Conservation (phyloP, 2,113 vertebrate species). For the Casuarius casuarius region DNA sequence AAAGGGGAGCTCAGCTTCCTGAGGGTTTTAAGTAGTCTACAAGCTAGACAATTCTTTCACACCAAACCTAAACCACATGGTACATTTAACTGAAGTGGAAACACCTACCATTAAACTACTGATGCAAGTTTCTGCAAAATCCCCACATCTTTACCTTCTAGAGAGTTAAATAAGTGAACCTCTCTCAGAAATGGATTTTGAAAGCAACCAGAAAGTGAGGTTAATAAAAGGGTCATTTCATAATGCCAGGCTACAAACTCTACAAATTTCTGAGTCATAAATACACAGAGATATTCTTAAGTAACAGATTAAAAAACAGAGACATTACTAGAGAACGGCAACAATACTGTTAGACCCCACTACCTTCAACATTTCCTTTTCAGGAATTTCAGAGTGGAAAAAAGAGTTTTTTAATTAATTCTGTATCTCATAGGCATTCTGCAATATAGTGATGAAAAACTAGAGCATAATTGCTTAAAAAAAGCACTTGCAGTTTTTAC, state of each 20-base stretch:
- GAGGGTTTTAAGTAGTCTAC: too few species aligned
- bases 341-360: too few species aligned
- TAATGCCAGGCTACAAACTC: not conserved
- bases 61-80: too few species aligned
- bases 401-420: not conserved
- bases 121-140: not conserved
- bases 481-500: not conserved
- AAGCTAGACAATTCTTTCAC: too few species aligned
- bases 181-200: not conserved
- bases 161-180: not conserved
- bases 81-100: too few species aligned
- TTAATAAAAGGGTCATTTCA: not conserved
- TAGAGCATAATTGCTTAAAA: not conserved
- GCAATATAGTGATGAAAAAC: not conserved
- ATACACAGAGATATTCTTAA: too few species aligned
- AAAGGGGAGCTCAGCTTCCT: not conserved
- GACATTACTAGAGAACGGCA: too few species aligned
- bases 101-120: not conserved
- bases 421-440: not conserved
- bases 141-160: not conserved
- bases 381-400: not conserved
- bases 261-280: too few species aligned
- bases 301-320: too few species aligned
- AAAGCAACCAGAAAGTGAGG: not conserved
- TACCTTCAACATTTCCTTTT: not conserved